phyloP scores from a whole-genome alignment of 2,113 vertebrate species.

The Aspiorhynchus laticeps region DNA sequence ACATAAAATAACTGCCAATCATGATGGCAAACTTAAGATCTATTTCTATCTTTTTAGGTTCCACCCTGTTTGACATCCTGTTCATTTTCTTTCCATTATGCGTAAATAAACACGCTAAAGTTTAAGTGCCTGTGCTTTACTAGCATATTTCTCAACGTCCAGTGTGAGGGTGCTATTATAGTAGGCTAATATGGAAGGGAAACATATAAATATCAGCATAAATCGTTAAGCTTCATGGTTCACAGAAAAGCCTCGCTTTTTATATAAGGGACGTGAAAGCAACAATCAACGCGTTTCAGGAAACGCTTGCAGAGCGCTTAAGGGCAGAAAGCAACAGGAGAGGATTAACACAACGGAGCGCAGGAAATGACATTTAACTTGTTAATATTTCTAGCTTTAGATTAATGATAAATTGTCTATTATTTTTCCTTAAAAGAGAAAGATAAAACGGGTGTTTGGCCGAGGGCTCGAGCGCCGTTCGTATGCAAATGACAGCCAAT shows the following conservation, averaged over 20 bases:
- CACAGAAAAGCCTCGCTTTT: background rate
- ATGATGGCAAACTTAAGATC: too few species aligned
- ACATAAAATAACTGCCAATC: too few species aligned
- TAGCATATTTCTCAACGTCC: background rate
- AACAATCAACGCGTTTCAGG: constrained; percentile 33
- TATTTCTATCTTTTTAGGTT: background rate
- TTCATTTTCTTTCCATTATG: background rate
- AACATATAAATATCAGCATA: background rate
- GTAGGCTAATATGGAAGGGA: background rate
- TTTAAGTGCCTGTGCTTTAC: background rate
- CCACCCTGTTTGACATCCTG: background rate
- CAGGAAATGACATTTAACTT: constrained; percentile 81
- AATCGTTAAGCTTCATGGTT: background rate
- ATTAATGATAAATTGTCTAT: constrained; percentile 92
- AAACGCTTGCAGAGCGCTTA: constrained; percentile 52
- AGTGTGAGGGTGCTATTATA: background rate
- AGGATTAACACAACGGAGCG: constrained; percentile 71
- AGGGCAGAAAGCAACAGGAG: constrained; percentile 66
- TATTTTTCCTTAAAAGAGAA: constrained; percentile 84
- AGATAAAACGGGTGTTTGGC: constrained; percentile 90
- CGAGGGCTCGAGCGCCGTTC: constrained; percentile 82
- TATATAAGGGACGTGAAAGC: background rate
- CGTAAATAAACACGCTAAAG: background rate
- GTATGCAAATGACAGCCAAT: constrained; percentile 88
- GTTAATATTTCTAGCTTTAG: constrained; percentile 80